Percentiles rank a stretch among this genome's conserved stretches.
Evolutionary conservation across 30 jellyfish, hydroid and myxozoan genomes (phyloP).

Genomic region (Turritopsis dohrnii): DNA sequence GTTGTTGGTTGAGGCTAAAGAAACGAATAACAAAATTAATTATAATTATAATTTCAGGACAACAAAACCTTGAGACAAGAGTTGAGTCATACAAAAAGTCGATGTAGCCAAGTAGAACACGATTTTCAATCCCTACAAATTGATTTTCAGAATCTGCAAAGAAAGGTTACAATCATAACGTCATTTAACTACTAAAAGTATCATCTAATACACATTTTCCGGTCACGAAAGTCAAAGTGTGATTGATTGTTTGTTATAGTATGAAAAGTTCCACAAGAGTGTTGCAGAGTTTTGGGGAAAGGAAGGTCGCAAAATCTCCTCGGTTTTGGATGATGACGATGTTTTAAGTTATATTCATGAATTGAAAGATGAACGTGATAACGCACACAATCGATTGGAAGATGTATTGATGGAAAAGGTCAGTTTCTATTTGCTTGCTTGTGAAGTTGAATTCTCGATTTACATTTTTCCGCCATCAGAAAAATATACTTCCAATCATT

Average conservation of each 20-base stretch:
- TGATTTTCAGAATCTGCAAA: not conserved
- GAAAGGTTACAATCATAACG: constrained; percentile 7
- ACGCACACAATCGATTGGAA: constrained; percentile 1
- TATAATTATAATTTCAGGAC: not conserved
- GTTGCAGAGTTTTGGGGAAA: constrained; percentile 10
- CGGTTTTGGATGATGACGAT: constrained; percentile 19
- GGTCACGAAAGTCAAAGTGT: not conserved
- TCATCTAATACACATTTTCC: not conserved
- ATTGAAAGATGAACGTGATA: constrained; percentile 25
- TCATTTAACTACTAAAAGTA: too few species aligned
- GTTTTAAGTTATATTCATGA: constrained; percentile 20
- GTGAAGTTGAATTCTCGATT: too few species aligned
- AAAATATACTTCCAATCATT: too few species aligned
- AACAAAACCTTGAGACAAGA: not conserved
- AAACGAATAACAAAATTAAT: not conserved
- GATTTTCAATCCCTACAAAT: not conserved
- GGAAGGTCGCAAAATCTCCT: constrained; percentile 3
- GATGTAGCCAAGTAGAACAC: not conserved
- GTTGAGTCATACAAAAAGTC: not conserved
- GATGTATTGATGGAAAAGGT: constrained; percentile 21
- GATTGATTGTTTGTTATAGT: constrained; percentile 23
- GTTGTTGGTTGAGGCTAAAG: not conserved
- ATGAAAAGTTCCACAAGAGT: constrained; percentile 31
- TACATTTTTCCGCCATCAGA: too few species aligned
- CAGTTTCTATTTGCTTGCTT: not conserved